A percentile compares a stretch with the other conserved stretches of the same genome.
Evolutionary conservation across 2,797 vertebrate genomes (phyloP).

Genomic region (Esox lucius): DNA sequence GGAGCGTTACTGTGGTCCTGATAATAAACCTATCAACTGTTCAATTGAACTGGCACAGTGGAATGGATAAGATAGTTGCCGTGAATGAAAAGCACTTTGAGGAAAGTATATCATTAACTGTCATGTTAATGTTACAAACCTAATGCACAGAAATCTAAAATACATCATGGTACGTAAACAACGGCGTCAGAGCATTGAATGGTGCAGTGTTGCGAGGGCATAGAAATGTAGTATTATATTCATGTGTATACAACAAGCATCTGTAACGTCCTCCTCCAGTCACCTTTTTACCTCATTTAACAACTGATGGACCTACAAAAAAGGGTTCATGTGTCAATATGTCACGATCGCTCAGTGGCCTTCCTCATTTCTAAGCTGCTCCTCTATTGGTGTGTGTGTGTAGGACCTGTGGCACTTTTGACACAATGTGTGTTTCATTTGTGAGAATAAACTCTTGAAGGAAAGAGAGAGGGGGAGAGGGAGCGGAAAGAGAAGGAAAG

Average conservation of each 20-base stretch:
- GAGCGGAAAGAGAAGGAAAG: background rate
- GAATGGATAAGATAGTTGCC: background rate
- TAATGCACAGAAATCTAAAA: background rate
- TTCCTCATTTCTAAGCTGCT: background rate
- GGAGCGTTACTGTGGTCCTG: background rate
- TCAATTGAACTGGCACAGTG: slow-evolving; percentile 12
- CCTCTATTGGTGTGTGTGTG: background rate
- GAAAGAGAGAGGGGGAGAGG: slow-evolving; percentile 9
- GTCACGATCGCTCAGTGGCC: too few species aligned
- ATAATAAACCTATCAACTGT: slow-evolving; percentile 19
- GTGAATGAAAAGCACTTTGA: background rate
- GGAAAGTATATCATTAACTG: background rate
- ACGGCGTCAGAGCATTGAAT: background rate
- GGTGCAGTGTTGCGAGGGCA: background rate
- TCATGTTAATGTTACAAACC: background rate
- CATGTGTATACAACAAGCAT: background rate
- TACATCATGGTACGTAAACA: background rate
- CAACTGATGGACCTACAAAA: too few species aligned
- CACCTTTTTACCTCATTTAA: background rate
- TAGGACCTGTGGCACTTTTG: too few species aligned
- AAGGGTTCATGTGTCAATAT: too few species aligned
- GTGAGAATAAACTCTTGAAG: background rate
- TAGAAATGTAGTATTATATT: background rate
- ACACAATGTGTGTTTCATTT: background rate
- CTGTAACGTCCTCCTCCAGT: background rate